Evolutionary conservation across 2,888 invertebrate genomes (phyloP).

Genomic region (Celastrina argiolus): DNA sequence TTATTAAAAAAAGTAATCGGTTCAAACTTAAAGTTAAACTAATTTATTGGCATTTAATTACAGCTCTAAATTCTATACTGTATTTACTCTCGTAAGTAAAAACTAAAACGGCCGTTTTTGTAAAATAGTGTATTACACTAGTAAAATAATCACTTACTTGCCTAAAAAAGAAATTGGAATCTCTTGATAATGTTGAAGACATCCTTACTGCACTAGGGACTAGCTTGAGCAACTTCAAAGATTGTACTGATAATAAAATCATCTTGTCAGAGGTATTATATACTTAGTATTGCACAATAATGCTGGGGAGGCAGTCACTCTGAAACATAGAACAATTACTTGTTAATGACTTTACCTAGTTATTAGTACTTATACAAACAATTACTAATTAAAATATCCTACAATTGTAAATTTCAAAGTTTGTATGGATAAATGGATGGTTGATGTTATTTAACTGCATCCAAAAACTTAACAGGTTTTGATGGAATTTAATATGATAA

Average conservation of each 20-base stretch:
- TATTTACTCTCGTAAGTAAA: too few relatives aligned
- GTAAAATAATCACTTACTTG: constrained; percentile 47
- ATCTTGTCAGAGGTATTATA: constrained; percentile 7
- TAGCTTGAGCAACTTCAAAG: constrained; percentile 32
- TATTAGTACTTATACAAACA: neutral
- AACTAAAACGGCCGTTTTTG: too few relatives aligned
- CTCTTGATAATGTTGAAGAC: constrained; percentile 44
- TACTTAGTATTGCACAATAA: neutral
- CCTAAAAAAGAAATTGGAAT: constrained; percentile 60
- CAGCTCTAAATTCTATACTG: too few relatives aligned
- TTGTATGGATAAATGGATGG: too few relatives aligned
- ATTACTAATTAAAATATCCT: neutral
- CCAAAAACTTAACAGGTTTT: too few relatives aligned
- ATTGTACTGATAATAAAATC: constrained; percentile 7
- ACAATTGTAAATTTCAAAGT: too few relatives aligned
- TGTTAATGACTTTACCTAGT: neutral
- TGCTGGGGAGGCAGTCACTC: neutral
- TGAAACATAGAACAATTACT: neutral
- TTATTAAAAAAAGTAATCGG: too few relatives aligned
- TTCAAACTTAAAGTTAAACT: too few relatives aligned
- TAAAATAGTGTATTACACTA: neutral
- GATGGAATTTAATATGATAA: too few relatives aligned
- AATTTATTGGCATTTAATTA: too few relatives aligned
- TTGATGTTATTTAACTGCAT: too few relatives aligned
- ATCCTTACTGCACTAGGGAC: constrained; percentile 38